These are phyloP conservation scores for Drosophila erecta DNA, from an alignment of 1,140 invertebrate species.

Conservation along the genomic window DNA sequence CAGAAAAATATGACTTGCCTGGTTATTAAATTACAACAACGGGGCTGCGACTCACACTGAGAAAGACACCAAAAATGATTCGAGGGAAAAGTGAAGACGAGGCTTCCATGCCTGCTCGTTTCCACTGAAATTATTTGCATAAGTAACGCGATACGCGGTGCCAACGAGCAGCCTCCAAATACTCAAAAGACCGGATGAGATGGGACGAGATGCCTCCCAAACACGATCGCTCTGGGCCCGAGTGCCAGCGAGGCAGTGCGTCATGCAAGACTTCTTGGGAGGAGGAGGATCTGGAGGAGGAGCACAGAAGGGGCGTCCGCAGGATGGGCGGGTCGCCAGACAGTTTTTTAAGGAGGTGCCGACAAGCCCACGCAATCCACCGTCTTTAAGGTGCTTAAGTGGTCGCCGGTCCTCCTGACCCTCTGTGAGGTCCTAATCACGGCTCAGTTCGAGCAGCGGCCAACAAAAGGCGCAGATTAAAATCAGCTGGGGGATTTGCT, in stretches of 20 bases:
- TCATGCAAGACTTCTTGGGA: conserved; percentile 51
- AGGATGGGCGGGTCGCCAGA: conserved; percentile 3
- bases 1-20: conserved; percentile 75
- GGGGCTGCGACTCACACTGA: conserved; percentile 68
- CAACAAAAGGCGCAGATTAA: conserved; percentile 13
- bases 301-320: not conserved
- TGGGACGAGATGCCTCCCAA: conserved; percentile 49
- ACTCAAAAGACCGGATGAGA: conserved; percentile 44
- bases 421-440: conserved; percentile 33
- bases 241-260: conserved; percentile 73
- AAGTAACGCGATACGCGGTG: conserved; percentile 78
- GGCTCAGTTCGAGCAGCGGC: not conserved
- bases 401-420: conserved; percentile 3
- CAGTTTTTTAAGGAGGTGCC: conserved; percentile 18
- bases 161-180: conserved; percentile 56
- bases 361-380: conserved; percentile 36
- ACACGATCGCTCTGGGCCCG: conserved; percentile 72
- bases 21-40: conserved; percentile 81
- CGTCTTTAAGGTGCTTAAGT: conserved; percentile 33
- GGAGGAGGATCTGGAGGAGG: not conserved
- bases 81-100: conserved; percentile 49
- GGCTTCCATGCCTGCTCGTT: conserved; percentile 64
- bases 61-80: conserved; percentile 80
- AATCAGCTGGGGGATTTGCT: not conserved
- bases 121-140: conserved; percentile 82